Evolutionary conservation across 2,113 vertebrate species (phyloP), one percentile per base, ranked within the genome.

Genomic region (Cygnus atratus): DNA sequence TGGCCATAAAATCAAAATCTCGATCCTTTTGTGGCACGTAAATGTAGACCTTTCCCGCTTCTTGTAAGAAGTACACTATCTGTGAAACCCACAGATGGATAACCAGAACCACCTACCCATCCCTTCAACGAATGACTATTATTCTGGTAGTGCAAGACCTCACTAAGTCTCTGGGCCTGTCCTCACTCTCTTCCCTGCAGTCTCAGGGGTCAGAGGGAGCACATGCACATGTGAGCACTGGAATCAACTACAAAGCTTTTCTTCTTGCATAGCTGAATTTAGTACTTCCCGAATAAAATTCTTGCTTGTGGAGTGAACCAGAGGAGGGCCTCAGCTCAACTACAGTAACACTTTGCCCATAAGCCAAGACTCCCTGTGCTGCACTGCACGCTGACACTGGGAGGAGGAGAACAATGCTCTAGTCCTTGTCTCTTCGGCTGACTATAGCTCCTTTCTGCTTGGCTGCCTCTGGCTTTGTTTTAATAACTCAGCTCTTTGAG

Each of bases 371-470:
- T 18, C 26, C 39, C 62, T 41, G 61, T 11, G 41, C 33, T 6
- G 1, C 0, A 0, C 11, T 65, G 28, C 18, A 15, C 33, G 5
- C 4, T 0, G 0, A 31, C 0, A 1, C 9, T 43, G 74, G 25
- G 9, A 46, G 16, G 10, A 70, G 18, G 28, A 87, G 37, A 48
- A 54, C 57, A 74, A 25, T 16, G 17, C 17, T 86, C 37, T 54
- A 86, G 29, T 21, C 24, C 39, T 31, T 37, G 11, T 74, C 41
- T 54, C 52, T 87, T 71, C n/a, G 63, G 17, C 50, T 37, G 54
- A 76, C 21, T 93, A 25, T 57, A 73, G 26, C 33, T 84, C 21
- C 55, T 74, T 88, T 70, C 67, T 1, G 3, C 63, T 35, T 13
- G 1, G 8, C 18, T 93, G 41, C 54, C 62, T 59, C 63, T 84